Evolutionary conservation across 2,113 vertebrate species (phyloP).

Genomic region (Ictalurus furcatus): DNA sequence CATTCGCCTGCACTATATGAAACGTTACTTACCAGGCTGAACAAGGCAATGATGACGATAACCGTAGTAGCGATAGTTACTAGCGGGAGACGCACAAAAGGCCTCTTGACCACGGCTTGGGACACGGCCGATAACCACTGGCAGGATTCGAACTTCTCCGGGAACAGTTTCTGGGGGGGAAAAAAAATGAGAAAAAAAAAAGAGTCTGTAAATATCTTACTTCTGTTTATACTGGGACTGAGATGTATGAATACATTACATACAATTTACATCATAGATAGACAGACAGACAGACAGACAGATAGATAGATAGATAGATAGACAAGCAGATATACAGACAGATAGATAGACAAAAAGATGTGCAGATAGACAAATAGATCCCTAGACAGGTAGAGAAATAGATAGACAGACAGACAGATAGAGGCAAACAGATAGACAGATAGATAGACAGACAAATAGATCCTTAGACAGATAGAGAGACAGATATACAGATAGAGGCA

Average conservation of each 20-base stretch:
- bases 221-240: neutral
- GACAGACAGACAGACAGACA: too few relatives aligned
- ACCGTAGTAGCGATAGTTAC: conserved; percentile 77
- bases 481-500: too few relatives aligned
- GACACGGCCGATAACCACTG: conserved; percentile 75
- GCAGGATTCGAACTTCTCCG: conserved; percentile 71
- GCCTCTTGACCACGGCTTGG: conserved; percentile 81
- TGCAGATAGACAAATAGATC: too few relatives aligned
- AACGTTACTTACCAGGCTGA: conserved; percentile 81
- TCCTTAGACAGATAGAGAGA: too few relatives aligned
- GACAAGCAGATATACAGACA: too few relatives aligned
- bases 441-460: too few relatives aligned
- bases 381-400: too few relatives aligned
- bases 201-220: neutral
- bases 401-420: too few relatives aligned
- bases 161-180: conserved; percentile 76
- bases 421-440: too few relatives aligned
- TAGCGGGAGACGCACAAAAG: conserved; percentile 83
- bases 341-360: too few relatives aligned
- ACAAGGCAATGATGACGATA: conserved; percentile 80
- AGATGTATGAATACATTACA: neutral
- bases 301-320: too few relatives aligned
- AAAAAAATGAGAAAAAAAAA: neutral
- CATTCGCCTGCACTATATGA: neutral
- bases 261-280: neutral